Conservation (phyloP, 1,140 invertebrate genomes). For the Lepidurus arcticus region DNA sequence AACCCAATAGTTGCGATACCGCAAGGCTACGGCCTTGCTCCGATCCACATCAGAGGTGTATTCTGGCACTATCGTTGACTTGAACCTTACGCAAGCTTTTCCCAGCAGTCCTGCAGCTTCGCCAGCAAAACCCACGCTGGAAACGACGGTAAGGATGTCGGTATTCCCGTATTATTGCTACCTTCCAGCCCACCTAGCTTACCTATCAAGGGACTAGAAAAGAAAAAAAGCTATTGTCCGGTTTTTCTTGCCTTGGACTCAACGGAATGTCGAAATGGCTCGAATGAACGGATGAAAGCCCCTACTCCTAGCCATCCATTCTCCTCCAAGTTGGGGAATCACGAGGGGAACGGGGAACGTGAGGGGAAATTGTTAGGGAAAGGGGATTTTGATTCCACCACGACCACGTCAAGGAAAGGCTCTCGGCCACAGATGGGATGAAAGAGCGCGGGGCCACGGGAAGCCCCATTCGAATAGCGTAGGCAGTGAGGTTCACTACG, state of each 20-base stretch:
- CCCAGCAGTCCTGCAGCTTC: neutral
- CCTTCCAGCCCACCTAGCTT: no score
- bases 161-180: no score
- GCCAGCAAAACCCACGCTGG: neutral
- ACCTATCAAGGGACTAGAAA: no score
- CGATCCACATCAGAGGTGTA: neutral
- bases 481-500: neutral
- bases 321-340: neutral
- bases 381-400: neutral
- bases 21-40: neutral
- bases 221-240: no score
- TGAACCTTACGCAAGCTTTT: neutral
- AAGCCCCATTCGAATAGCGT: neutral
- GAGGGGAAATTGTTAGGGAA: slow-evolving; percentile 13
- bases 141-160: no score
- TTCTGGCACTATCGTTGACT: neutral
- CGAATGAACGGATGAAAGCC: neutral
- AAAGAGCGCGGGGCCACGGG: neutral
- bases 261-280: neutral
- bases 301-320: neutral
- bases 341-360: slow-evolving; percentile 15
- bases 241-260: no score
- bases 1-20: neutral
- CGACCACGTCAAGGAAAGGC: neutral
- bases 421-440: neutral